phyloP scores from a whole-genome alignment of 2,888 invertebrate species.

The Drosophila nigricruria region DNA sequence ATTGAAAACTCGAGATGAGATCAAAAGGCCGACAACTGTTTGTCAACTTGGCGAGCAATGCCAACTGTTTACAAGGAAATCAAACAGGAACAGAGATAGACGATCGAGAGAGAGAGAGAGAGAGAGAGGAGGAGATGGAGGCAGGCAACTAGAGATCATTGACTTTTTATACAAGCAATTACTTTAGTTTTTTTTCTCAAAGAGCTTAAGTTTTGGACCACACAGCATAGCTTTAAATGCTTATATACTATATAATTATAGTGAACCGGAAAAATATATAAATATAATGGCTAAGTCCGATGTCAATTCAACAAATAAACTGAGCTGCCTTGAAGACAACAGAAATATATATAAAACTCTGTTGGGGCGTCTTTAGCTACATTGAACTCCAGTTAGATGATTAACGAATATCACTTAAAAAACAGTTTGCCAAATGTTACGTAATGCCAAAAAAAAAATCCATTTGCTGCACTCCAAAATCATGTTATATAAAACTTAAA shows the following conservation, averaged over 20 bases:
- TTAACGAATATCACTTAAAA: slow-evolving; percentile 27
- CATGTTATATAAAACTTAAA: slow-evolving; percentile 44
- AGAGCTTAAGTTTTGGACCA: slow-evolving; percentile 22
- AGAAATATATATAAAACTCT: not conserved
- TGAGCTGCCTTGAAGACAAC: slow-evolving; percentile 33
- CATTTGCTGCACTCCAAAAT: slow-evolving; percentile 17
- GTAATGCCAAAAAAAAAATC: slow-evolving; percentile 14
- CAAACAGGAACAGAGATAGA: slow-evolving; percentile 48
- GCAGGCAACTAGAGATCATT: slow-evolving; percentile 26
- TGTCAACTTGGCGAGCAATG: slow-evolving; percentile 60
- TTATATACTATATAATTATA: slow-evolving; percentile 11
- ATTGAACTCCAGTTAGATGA: slow-evolving; percentile 35
- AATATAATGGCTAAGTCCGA: slow-evolving; percentile 10
- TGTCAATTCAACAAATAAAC: slow-evolving; percentile 17
- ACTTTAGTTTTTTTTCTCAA: not conserved
- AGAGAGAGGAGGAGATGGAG: not conserved
- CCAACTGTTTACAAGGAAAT: slow-evolving; percentile 70
- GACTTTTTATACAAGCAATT: slow-evolving; percentile 25
- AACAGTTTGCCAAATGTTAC: slow-evolving; percentile 40
- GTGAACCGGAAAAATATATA: slow-evolving; percentile 24
- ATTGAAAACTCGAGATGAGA: slow-evolving; percentile 21
- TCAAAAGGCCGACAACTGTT: slow-evolving; percentile 63
- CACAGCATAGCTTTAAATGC: slow-evolving; percentile 18
- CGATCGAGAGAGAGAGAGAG: not conserved
- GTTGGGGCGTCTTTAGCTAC: slow-evolving; percentile 32